Conservation (phyloP, 2,888 invertebrate genomes). For the Apotomis turbidana region DNA sequence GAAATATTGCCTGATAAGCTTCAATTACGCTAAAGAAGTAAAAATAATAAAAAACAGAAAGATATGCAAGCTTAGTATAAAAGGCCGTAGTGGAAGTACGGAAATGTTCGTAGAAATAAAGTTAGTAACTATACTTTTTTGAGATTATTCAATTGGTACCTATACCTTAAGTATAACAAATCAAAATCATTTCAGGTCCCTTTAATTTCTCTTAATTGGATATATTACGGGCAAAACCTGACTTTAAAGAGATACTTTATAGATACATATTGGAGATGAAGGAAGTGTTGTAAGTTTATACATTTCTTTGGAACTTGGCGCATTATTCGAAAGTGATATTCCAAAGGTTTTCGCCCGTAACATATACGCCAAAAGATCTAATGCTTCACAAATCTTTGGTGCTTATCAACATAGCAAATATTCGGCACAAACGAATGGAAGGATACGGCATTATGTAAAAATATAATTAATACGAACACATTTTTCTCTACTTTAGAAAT, state of each 20-base stretch:
- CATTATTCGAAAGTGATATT: constrained; percentile 5
- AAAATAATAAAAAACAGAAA: constrained; percentile 72
- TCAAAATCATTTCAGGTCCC: constrained; percentile 83
- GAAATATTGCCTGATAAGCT: constrained; percentile 66
- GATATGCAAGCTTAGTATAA: constrained; percentile 63
- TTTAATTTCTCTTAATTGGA: constrained; percentile 80
- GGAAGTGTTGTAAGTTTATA: constrained; percentile 6
- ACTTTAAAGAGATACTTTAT: background rate
- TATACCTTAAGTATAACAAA: constrained; percentile 77
- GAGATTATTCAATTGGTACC: constrained; percentile 82
- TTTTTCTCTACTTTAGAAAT: constrained; percentile 67
- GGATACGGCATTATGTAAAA: constrained; percentile 63
- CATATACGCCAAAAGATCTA: constrained; percentile 77
- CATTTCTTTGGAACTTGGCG: constrained; percentile 26
- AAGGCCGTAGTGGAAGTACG: constrained; percentile 66
- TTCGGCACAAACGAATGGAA: constrained; percentile 75
- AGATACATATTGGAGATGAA: background rate
- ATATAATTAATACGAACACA: constrained; percentile 79
- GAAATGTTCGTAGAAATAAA: constrained; percentile 65
- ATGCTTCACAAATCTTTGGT: constrained; percentile 82
- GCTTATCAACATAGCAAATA: constrained; percentile 79
- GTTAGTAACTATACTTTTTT: constrained; percentile 72
- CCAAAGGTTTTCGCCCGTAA: constrained; percentile 33
- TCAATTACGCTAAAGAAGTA: constrained; percentile 70
- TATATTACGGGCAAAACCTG: constrained; percentile 39